phyloP scores from a whole-genome alignment of 2,113 vertebrate species.

The Arizona elegans region DNA sequence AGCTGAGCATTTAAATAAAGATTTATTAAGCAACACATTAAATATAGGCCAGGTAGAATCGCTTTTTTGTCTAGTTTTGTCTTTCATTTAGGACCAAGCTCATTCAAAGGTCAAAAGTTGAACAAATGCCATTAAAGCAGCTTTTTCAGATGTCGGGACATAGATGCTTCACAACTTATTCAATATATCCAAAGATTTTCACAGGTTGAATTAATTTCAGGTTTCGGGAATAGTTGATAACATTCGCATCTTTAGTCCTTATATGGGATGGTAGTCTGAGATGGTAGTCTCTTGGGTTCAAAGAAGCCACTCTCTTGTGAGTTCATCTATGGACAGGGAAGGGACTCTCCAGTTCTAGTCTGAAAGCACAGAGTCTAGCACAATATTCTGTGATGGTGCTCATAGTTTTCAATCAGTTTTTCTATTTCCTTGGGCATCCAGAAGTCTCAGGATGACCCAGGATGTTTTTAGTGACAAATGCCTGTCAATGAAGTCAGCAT shows the following conservation, averaged over 20 bases:
- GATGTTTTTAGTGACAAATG: background rate
- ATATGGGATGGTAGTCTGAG: no score
- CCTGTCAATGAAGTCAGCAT: background rate
- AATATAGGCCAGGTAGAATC: background rate
- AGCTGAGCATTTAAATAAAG: conserved; percentile 52
- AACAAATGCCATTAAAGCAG: background rate
- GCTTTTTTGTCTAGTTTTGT: background rate
- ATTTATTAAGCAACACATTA: background rate
- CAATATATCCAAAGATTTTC: background rate
- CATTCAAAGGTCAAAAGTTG: background rate
- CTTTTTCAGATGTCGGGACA: background rate
- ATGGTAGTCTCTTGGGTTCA: background rate
- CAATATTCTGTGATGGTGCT: background rate
- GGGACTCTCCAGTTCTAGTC: background rate
- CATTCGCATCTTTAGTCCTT: background rate
- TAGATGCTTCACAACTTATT: background rate
- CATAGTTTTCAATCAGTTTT: background rate
- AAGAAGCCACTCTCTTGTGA: background rate
- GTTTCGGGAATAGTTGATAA: background rate
- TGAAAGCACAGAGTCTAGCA: background rate
- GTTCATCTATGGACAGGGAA: background rate
- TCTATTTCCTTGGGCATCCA: background rate
- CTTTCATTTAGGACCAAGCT: background rate
- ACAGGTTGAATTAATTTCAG: background rate
- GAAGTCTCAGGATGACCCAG: background rate